Evolutionary conservation across 2,797 vertebrate genomes (phyloP), one percentile per base, ranked within the genome.

Genomic region (Acanthornis magna): DNA sequence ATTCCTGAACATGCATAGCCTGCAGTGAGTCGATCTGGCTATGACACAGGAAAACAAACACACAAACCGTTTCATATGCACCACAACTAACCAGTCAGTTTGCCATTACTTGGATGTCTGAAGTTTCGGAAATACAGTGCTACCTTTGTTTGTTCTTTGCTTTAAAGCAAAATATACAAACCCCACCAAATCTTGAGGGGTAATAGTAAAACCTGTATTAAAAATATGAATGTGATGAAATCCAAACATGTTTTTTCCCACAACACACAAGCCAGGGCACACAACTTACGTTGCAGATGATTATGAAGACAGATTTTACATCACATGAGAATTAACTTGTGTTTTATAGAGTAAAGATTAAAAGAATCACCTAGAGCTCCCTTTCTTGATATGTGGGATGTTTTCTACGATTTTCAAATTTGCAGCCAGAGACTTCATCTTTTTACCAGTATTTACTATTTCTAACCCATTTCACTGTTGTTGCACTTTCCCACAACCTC

Each of bases 31-130:
- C 79, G 68, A 47, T 63, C 73, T 58, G 43, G 29, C 75, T 65
- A 54, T 5, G 19, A 89, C n/a, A 85, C 16, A 55, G 68, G 40
- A 86, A 94, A 95, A 95, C 45, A 88, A 94, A 81, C 68, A 75
- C n/a, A 92, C 54, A 53, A 90, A 80, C 32, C 68, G 36, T 55
- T 94, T 61, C 53, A 73, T 17, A 66, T 22, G 42, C 42, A 89
- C 27, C 36, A 55, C 47, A 65, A 62, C 70, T 63, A 85, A 60
- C 29, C 36, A 54, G 58, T 89, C 79, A 73, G n/a, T 70, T 78
- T 81, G 27, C 30, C 27, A n/a, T 58, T 88, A 71, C 42, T 15
- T 62, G 23, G 16, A 67, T 68, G 50, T 29, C 54, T 62, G 51
- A 47, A 65, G 27, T 48, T 85, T 5, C 83, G 42, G 48, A 90